phyloP scores from a whole-genome alignment of 1,140 invertebrate species.

The Pseudomyrmex cubaensis region DNA sequence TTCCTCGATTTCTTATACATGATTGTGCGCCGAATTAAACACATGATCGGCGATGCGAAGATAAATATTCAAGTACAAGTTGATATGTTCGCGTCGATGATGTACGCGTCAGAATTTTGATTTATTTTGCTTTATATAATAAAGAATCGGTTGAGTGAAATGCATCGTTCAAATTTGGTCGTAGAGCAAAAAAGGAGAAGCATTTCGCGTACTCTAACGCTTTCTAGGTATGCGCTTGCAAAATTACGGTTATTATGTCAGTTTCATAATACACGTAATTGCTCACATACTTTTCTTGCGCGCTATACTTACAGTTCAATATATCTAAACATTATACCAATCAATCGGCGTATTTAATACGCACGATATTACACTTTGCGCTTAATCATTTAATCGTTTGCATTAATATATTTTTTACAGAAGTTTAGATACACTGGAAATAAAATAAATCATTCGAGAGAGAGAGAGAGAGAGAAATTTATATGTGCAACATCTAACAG shows the following conservation, averaged over 20 bases:
- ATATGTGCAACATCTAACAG: too few species aligned
- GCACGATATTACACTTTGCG: background rate
- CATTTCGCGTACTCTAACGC: constrained; percentile 54
- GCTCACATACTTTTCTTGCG: constrained; percentile 23
- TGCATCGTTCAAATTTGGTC: constrained; percentile 41
- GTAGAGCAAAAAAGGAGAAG: constrained; percentile 48
- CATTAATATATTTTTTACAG: background rate
- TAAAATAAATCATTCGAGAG: too few species aligned
- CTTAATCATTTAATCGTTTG: background rate
- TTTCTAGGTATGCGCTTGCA: constrained; percentile 66
- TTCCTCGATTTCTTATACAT: background rate
- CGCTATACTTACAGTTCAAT: background rate
- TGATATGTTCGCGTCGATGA: background rate
- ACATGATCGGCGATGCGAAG: constrained; percentile 6
- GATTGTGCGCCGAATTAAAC: constrained; percentile 4
- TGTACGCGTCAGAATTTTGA: background rate
- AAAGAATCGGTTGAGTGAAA: constrained; percentile 15
- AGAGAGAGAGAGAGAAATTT: too few species aligned
- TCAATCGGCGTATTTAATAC: too few species aligned
- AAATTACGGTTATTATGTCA: constrained; percentile 65
- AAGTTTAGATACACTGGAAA: too few species aligned
- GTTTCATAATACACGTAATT: constrained; percentile 64
- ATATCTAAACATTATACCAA: too few species aligned
- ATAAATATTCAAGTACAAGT: constrained; percentile 8
- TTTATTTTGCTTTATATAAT: background rate